These are phyloP conservation scores for Leucophenga maculata DNA, from an alignment of 2,888 invertebrate species.

Conservation along the genomic window DNA sequence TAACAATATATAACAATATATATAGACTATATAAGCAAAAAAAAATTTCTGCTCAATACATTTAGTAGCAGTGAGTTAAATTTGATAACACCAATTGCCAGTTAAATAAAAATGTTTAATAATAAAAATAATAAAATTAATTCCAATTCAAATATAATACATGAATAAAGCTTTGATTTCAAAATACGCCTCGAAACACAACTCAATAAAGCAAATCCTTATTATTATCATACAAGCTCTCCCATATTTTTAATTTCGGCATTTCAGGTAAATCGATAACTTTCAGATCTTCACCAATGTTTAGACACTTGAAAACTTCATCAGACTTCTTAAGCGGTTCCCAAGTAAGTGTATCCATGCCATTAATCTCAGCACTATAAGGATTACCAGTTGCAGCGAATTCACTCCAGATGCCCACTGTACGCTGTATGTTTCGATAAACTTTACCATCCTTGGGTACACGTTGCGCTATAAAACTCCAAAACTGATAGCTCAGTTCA, in stretches of 20 bases:
- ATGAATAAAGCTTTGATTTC: slow-evolving; percentile 8
- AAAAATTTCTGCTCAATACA: too few relatives aligned
- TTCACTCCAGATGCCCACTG: slow-evolving; percentile 65
- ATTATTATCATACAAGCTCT: slow-evolving; percentile 58
- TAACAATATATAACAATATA: too few relatives aligned
- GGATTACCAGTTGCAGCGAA: slow-evolving; percentile 69
- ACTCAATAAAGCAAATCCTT: slow-evolving; percentile 52
- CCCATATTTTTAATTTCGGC: slow-evolving; percentile 64
- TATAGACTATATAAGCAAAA: too few relatives aligned
- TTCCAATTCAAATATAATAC: neutral
- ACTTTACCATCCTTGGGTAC: slow-evolving; percentile 62
- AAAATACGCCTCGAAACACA: neutral
- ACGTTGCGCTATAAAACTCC: slow-evolving; percentile 53
- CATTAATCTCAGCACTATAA: slow-evolving; percentile 56
- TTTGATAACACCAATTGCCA: too few relatives aligned
- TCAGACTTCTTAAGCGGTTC: slow-evolving; percentile 58
- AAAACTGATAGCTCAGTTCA: slow-evolving; percentile 67
- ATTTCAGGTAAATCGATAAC: slow-evolving; percentile 67
- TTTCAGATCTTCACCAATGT: slow-evolving; percentile 66
- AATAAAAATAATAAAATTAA: neutral
- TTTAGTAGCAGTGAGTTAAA: too few relatives aligned
- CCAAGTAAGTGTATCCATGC: slow-evolving; percentile 62
- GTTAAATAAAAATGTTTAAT: neutral
- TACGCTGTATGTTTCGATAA: slow-evolving; percentile 66
- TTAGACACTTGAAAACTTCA: slow-evolving; percentile 64